A percentile compares a stretch with the other conserved stretches of the same genome.
Conservation (phyloP, 2,113 vertebrate species). For the Daphoenositta chrysoptera region DNA sequence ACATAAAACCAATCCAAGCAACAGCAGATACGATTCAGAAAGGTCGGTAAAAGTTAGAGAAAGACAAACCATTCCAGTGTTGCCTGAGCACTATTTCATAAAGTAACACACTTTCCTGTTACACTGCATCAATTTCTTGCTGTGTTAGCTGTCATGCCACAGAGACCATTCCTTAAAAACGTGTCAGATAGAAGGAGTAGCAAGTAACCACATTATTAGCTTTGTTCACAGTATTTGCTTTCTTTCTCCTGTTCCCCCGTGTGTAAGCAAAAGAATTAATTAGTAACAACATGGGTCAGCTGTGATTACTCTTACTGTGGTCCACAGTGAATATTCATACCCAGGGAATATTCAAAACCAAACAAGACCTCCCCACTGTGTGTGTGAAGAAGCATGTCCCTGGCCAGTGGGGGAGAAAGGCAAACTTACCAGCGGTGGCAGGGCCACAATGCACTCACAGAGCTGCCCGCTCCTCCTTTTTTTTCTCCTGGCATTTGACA, state of each 20-base stretch:
- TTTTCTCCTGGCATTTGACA: not conserved
- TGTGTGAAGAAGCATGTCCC: not conserved
- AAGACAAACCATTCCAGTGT: not conserved
- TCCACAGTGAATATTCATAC: constrained; percentile 3
- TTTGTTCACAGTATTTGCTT: constrained; percentile 24
- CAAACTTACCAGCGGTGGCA: not conserved
- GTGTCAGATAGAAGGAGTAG: not conserved
- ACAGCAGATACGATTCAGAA: not conserved
- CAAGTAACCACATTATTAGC: not conserved
- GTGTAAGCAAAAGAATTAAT: constrained; percentile 49
- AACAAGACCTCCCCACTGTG: constrained; percentile 17
- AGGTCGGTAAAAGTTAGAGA: not conserved
- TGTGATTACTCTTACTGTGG: constrained; percentile 2
- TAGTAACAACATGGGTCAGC: constrained; percentile 32
- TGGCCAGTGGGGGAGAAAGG: not conserved
- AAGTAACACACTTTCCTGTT: not conserved
- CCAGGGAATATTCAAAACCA: not conserved
- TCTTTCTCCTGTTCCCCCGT: not conserved
- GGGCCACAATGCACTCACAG: not conserved
- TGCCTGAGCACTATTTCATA: not conserved
- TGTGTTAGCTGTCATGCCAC: not conserved
- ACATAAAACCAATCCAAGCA: not conserved
- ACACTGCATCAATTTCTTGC: not conserved
- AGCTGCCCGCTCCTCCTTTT: not conserved
- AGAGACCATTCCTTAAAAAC: not conserved